phyloP scores from a whole-genome alignment of 2,113 vertebrate species.

The Pachypanchax playfairii region DNA sequence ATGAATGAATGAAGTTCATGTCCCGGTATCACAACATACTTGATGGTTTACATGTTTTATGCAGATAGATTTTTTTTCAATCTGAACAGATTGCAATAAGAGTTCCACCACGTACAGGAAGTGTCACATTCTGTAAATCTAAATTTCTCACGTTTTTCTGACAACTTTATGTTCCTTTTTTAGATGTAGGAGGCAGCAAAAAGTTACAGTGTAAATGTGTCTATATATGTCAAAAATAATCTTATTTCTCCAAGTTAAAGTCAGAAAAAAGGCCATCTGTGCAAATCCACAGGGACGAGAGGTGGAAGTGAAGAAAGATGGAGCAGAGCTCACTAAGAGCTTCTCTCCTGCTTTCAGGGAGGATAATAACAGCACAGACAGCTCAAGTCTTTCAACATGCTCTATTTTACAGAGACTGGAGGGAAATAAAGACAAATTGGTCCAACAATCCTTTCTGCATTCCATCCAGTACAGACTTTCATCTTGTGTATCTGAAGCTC shows the following conservation, averaged over 20 bases:
- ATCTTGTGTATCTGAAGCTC: constrained; percentile 49
- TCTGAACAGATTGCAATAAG: background rate
- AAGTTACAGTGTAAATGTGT: constrained; percentile 15
- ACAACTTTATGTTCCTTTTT: constrained; percentile 23
- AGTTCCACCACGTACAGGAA: background rate
- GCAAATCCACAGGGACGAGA: constrained; percentile 15
- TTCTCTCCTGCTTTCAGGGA: constrained; percentile 40
- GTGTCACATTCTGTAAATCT: background rate
- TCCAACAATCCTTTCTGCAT: constrained; percentile 32
- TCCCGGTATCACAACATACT: too few relatives aligned
- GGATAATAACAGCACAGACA: constrained; percentile 51
- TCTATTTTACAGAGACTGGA: constrained; percentile 49
- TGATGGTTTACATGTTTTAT: too few relatives aligned
- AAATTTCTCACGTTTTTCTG: constrained; percentile 7
- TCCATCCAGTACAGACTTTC: constrained; percentile 42
- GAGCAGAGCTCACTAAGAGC: constrained; percentile 41
- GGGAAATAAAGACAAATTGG: constrained; percentile 65
- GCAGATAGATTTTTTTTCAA: too few relatives aligned
- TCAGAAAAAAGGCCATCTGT: constrained; percentile 31
- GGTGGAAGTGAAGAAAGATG: constrained; percentile 11
- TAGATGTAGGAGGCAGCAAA: constrained; percentile 15
- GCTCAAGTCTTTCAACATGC: constrained; percentile 34
- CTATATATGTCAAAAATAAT: constrained; percentile 35
- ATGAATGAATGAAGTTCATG: too few relatives aligned
- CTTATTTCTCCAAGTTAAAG: constrained; percentile 1